Base-by-base conservation (phyloP, 2,113 vertebrate genomes). In the Oophaga pumilio region DNA sequence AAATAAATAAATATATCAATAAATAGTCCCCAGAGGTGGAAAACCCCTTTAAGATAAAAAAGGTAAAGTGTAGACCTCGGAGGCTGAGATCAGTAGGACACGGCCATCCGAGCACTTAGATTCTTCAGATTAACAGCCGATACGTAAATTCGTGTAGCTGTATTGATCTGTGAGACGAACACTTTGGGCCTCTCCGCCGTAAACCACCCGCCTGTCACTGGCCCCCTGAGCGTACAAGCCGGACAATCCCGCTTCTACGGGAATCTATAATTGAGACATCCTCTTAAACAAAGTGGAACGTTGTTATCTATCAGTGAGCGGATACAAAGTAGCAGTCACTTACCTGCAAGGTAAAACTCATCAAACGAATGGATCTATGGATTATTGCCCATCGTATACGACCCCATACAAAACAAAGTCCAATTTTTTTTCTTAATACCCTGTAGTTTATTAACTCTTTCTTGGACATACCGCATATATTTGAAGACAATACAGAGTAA, bases 201-300 rank as follows among this genome's bases (percentile, higher is more conserved):
- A 15, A 17, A 11, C 20, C 22, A 50, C 4, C 50, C 43, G 4
- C 33, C 59, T 52, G 33, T 18, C 56, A 62, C 3, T 49, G 73
- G 2, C 56, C 33, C 53, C 33, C 56, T 28, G 59, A 17, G 81
- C 81, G 15, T 69, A 66, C 80, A 52, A 50, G 60, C n/a, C 66
- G 33, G 12, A 83, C 11, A 52, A 82, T 9, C 4, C 33, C 1
- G 57, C 13, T 15, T 66, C 33, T 82, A 24, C 3, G 17, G 80
- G 22, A 82, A 50, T 15, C 43, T 82, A 82, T 82, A 50, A 83
- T 52, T 68, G 62, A 52, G 43, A 83, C 49, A 52, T 26, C 81
- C 24, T 62, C 62, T 26, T 1, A 22, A 17, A 50, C 57, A 56
- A 49, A 11, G 24, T 24, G 52, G 24, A 82, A 26, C 49, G 8